Conservation (phyloP, 1,140 invertebrate genomes). For the Chymomyza costata region DNA sequence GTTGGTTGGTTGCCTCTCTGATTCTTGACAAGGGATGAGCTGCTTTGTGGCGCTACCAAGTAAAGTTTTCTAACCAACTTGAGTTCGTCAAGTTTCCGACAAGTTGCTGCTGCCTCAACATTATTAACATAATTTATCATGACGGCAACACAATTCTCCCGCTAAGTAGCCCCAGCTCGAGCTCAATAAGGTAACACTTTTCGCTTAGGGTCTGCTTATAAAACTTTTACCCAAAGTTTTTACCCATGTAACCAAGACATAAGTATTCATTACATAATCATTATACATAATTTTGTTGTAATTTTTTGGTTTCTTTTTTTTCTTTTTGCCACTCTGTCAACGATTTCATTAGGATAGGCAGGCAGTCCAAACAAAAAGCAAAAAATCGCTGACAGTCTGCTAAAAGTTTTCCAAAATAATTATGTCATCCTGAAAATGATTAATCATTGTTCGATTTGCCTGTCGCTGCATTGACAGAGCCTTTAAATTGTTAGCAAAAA, state of each 20-base stretch:
- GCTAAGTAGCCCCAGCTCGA: slow-evolving; percentile 31
- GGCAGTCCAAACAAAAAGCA: too few relatives aligned
- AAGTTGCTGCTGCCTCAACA: slow-evolving; percentile 50
- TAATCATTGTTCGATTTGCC: slow-evolving; percentile 54
- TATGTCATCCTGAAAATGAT: slow-evolving; percentile 54
- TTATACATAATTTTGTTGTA: slow-evolving; percentile 27
- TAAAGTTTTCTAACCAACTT: slow-evolving; percentile 29
- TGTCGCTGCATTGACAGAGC: slow-evolving; percentile 13
- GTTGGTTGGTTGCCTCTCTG: slow-evolving; percentile 21
- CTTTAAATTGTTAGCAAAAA: slow-evolving; percentile 10
- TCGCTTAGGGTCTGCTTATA: slow-evolving; percentile 14
- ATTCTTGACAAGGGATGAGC: slow-evolving; percentile 66
- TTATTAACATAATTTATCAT: slow-evolving; percentile 73
- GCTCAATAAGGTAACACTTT: slow-evolving; percentile 69
- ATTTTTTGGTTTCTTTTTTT: slow-evolving; percentile 18
- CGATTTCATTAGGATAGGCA: slow-evolving; percentile 42
- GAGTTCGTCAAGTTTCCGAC: slow-evolving; percentile 48
- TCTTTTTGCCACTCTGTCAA: slow-evolving; percentile 21
- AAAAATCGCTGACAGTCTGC: slow-evolving; percentile 1
- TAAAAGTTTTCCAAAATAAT: slow-evolving; percentile 43
- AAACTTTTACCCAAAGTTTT: slow-evolving; percentile 26
- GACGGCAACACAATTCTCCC: slow-evolving; percentile 51
- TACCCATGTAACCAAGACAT: slow-evolving; percentile 11
- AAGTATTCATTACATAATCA: slow-evolving; percentile 67
- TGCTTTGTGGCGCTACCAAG: slow-evolving; percentile 10